Percentiles rank a stretch among this genome's conserved stretches.
Evolutionary conservation across 2,797 vertebrate species (phyloP).

Genomic region (Dendrocincla fuliginosa): DNA sequence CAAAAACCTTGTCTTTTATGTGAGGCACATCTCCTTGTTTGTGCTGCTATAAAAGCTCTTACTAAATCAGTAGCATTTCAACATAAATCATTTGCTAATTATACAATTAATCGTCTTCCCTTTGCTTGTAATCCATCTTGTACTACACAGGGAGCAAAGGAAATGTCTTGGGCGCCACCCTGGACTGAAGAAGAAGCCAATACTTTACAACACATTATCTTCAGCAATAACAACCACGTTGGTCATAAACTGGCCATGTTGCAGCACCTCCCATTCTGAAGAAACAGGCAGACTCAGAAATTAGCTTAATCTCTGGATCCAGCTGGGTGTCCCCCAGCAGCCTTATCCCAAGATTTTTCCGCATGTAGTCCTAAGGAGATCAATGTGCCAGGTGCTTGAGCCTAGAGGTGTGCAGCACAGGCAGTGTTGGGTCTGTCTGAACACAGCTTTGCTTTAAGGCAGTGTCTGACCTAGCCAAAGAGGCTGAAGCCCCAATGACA

Average conservation of each 20-base stretch:
- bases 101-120: constrained; percentile 5
- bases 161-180: background rate
- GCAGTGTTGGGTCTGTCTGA: background rate
- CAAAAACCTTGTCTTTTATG: background rate
- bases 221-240: rapidly evolving
- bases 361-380: background rate
- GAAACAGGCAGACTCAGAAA: background rate
- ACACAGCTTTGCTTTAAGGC: rapidly evolving
- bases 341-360: background rate
- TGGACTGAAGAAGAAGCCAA: background rate
- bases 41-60: background rate
- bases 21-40: background rate
- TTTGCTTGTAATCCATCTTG: constrained; percentile 48
- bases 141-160: constrained; percentile 20
- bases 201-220: background rate
- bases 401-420: rapidly evolving
- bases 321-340: background rate
- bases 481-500: background rate
- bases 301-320: background rate
- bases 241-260: background rate
- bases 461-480: background rate
- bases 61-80: constrained; percentile 1
- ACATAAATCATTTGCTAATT: constrained; percentile 25
- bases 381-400: rapidly evolving
- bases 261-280: background rate